A percentile compares a stretch with the other conserved stretches of the same genome.
Evolutionary conservation across 1,140 invertebrate genomes (phyloP).

Genomic region (Bradynema listronoti): DNA sequence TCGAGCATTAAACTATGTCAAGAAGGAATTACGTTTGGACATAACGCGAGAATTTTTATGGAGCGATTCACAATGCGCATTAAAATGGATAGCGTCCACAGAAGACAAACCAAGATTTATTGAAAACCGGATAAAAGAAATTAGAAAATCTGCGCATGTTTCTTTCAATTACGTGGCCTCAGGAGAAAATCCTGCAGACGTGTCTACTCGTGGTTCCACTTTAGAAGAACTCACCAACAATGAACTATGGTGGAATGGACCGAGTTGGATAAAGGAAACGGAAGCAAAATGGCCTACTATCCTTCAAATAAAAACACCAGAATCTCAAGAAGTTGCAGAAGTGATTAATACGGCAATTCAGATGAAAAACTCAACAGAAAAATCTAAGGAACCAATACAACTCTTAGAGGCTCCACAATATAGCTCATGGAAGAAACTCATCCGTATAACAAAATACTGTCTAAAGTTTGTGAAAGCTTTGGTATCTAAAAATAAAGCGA

Average conservation of each 20-base stretch:
- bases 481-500: too few relatives aligned
- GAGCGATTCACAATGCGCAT: slow-evolving; percentile 24
- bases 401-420: too few relatives aligned
- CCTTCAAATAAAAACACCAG: too few relatives aligned
- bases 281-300: too few relatives aligned
- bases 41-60: slow-evolving; percentile 8
- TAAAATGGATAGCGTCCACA: slow-evolving; percentile 14
- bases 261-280: slow-evolving; percentile 5
- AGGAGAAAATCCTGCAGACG: slow-evolving; percentile 25
- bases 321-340: too few relatives aligned
- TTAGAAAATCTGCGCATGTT: not conserved
- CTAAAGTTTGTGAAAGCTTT: too few relatives aligned
- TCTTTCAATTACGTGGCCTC: slow-evolving; percentile 16
- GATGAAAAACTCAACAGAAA: too few relatives aligned
- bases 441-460: too few relatives aligned
- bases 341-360: too few relatives aligned
- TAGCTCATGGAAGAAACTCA: too few relatives aligned
- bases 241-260: slow-evolving; percentile 24
- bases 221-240: slow-evolving; percentile 12
- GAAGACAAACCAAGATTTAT: slow-evolving; percentile 13
- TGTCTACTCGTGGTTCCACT: slow-evolving; percentile 10
- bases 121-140: slow-evolving; percentile 17
- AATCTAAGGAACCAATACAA: too few relatives aligned
- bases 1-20: too few relatives aligned
- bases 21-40: not conserved